Evolutionary conservation across 2,113 vertebrate genomes (phyloP), one percentile per base, ranked within the genome.

Genomic region (Vimba vimba): DNA sequence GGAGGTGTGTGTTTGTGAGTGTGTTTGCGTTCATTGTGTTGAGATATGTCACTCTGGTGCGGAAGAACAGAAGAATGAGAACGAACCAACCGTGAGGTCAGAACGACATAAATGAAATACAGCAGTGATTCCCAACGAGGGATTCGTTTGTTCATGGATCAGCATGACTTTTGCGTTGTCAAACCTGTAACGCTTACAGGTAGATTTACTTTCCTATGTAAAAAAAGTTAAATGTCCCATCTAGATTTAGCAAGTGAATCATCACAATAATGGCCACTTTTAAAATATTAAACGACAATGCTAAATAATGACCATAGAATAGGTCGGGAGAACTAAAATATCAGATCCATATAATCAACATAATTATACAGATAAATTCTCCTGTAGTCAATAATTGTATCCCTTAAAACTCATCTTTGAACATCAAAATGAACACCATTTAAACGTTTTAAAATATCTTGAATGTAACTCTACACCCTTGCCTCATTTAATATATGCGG

Each of bases 1-100:
- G 33, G 76, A 84, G 76, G 75, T 64, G 83, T 80, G 86, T 85
- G 85, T 85, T 78, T 85, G 84, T 59, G 52, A 39, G 52, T 60
- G 52, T 84, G 68, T 71, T 55, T 75, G 82, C n/a, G 45, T 55
- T 76, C 45, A 39, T 85, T 47, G 77, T 84, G 85, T 27, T 62
- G 66, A 83, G n/a, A 87, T 78, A 60, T 83, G 52, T n/a, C 82
- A 84, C 84, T 79, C 39, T 79, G 55, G 64, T 84, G 81, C 25
- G 62, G 64, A 84, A 60, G 74, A 75, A 57, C 9, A 82, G 73
- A 87, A 43, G 80, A 33, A 83, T 73, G 75, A 55, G 74, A 59
- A 62, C 23, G 21, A 43, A 77, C 30, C 6, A 23, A 21, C 59
- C 59, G 33, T 50, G 83, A 75, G 59, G 83, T 85, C 78, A 77